Percentiles rank a stretch among this genome's conserved stretches.
These are phyloP conservation scores for Argentina silus DNA, from an alignment of 2,797 vertebrate genomes.

Conservation along the genomic window DNA sequence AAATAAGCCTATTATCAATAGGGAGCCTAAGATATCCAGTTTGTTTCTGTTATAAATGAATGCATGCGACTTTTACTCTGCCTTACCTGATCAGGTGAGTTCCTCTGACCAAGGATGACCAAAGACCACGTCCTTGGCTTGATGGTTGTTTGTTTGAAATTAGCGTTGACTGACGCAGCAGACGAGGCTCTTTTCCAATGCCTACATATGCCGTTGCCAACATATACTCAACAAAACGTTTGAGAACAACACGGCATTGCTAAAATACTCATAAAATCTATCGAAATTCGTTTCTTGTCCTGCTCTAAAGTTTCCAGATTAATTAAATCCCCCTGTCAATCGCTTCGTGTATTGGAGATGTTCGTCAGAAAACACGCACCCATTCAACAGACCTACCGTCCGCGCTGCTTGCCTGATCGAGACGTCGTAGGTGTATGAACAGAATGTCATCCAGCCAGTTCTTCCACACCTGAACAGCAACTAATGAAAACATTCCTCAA, in stretches of 20 bases:
- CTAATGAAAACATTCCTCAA: slow-evolving; percentile 66
- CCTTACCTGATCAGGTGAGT: not conserved
- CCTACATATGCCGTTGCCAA: not conserved
- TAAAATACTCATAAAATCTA: not conserved
- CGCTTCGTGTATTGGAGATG: not conserved
- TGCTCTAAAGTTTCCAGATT: slow-evolving; percentile 60
- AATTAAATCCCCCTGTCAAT: not conserved
- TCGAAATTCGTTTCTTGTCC: not conserved
- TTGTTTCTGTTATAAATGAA: not conserved
- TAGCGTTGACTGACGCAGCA: not conserved
- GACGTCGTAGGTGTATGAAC: slow-evolving; percentile 51
- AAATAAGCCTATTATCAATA: not conserved
- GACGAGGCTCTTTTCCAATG: not conserved
- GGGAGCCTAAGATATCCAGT: not conserved
- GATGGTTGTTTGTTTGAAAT: too few species aligned
- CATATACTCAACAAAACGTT: not conserved
- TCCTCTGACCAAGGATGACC: not conserved
- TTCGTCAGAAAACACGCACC: not conserved
- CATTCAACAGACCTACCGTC: not conserved
- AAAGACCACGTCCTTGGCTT: not conserved
- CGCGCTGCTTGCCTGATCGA: not conserved
- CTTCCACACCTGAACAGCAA: slow-evolving; percentile 46
- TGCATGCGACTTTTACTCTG: not conserved
- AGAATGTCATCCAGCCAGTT: slow-evolving; percentile 78
- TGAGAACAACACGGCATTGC: not conserved